phyloP scores from a whole-genome alignment of 1,140 invertebrate species.

The Hycleus cichorii region DNA sequence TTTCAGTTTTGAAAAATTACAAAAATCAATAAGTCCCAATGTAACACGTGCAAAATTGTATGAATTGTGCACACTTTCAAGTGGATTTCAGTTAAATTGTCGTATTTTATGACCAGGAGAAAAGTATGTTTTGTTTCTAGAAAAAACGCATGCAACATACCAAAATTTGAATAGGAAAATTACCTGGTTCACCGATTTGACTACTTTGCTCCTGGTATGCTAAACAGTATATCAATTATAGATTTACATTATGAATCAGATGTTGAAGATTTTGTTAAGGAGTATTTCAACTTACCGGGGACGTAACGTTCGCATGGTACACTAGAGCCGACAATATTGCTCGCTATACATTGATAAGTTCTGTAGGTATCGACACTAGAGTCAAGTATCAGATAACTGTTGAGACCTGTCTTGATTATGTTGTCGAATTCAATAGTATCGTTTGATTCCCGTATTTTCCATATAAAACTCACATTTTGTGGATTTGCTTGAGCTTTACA shows the following conservation, averaged over 20 bases:
- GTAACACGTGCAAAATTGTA: background rate
- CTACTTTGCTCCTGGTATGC: constrained; percentile 51
- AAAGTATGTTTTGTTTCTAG: constrained; percentile 20
- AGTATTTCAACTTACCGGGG: constrained; percentile 50
- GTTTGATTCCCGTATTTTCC: constrained; percentile 77
- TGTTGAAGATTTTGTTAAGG: too few species aligned
- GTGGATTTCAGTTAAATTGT: too few species aligned
- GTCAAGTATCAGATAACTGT: constrained; percentile 60
- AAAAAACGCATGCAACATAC: background rate
- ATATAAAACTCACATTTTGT: constrained; percentile 69
- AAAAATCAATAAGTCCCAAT: too few species aligned
- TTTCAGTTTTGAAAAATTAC: too few species aligned
- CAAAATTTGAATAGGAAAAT: constrained; percentile 5
- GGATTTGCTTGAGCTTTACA: constrained; percentile 79
- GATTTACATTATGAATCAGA: background rate
- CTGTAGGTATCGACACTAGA: constrained; percentile 58
- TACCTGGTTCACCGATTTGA: constrained; percentile 44
- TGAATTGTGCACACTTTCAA: background rate
- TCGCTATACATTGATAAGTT: constrained; percentile 76
- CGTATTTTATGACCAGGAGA: constrained; percentile 24
- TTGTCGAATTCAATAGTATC: constrained; percentile 55
- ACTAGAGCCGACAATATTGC: constrained; percentile 70
- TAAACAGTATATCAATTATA: constrained; percentile 29
- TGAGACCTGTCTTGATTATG: constrained; percentile 44
- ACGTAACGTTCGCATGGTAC: constrained; percentile 73